phyloP scores from a whole-genome alignment of 2,888 invertebrate species.

The Elysia crispata region DNA sequence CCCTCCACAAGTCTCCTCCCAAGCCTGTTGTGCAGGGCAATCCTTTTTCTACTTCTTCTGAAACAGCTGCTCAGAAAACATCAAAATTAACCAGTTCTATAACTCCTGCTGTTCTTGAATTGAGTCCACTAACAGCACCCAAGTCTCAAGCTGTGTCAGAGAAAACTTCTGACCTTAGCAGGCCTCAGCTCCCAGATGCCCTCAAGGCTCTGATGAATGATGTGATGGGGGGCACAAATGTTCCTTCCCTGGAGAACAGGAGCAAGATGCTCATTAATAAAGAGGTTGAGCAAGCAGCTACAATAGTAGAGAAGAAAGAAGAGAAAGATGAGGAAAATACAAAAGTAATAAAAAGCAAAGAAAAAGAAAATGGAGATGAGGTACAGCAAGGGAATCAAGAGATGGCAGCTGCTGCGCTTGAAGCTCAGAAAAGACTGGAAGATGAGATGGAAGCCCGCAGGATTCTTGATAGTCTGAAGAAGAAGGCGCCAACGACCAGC shows the following conservation, averaged over 20 bases:
- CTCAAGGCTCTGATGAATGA: constrained; percentile 57
- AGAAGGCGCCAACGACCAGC: neutral
- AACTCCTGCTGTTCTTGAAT: too few relatives aligned
- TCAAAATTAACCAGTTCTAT: too few relatives aligned
- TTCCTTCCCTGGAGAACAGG: constrained; percentile 39
- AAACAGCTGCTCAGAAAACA: too few relatives aligned
- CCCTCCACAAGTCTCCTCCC: neutral
- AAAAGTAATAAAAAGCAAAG: constrained; percentile 34
- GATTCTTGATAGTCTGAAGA: constrained; percentile 24
- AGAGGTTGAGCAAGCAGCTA: constrained; percentile 30
- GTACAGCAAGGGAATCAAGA: neutral
- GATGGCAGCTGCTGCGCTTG: neutral
- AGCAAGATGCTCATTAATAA: constrained; percentile 46
- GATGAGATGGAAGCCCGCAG: constrained; percentile 19
- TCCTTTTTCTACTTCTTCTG: too few relatives aligned
- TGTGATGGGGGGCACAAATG: constrained; percentile 51
- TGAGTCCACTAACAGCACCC: constrained; percentile 35
- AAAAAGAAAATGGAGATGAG: constrained; percentile 5
- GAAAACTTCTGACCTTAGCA: too few relatives aligned
- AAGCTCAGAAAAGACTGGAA: neutral
- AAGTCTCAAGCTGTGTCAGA: constrained; percentile 7
- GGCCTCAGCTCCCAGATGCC: constrained; percentile 49
- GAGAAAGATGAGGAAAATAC: constrained; percentile 31
- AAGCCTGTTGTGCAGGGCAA: neutral
- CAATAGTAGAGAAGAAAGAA: constrained; percentile 32